phyloP scores from a whole-genome alignment of 2,113 vertebrate genomes.

The Epinephelus cyanopodus region DNA sequence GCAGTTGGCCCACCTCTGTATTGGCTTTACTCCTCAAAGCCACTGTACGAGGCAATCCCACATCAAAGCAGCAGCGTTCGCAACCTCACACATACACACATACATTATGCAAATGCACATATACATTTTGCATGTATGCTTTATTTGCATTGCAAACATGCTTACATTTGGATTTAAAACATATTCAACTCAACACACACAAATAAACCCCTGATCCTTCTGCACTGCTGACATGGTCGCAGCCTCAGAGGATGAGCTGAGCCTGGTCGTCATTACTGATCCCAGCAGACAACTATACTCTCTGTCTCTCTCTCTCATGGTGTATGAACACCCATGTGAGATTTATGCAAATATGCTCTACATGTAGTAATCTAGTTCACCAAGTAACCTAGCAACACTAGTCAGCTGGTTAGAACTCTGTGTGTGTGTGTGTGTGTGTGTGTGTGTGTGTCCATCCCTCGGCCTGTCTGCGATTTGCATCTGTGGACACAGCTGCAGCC shows the following conservation, averaged over 20 bases:
- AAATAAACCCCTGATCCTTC: background rate
- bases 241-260: background rate
- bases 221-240: background rate
- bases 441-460: conserved; percentile 22
- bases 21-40: conserved; percentile 42
- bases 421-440: conserved; percentile 17
- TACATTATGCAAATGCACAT: conserved; percentile 60
- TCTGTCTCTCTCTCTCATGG: background rate
- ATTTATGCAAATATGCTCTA: conserved; percentile 74
- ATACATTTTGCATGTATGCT: conserved; percentile 56
- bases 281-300: conserved; percentile 19
- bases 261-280: conserved; percentile 45
- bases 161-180: conserved; percentile 32
- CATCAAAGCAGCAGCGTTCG: conserved; percentile 52
- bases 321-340: conserved; percentile 45
- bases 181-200: conserved; percentile 19
- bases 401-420: conserved; percentile 65
- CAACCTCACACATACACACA: conserved; percentile 39
- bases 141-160: conserved; percentile 66
- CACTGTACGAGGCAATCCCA: conserved; percentile 25
- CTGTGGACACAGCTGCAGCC: conserved; percentile 37
- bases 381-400: conserved; percentile 83
- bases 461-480: conserved; percentile 58
- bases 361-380: conserved; percentile 80
- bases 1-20: conserved; percentile 20